These are phyloP conservation scores for Rhyacophila evoluta DNA, from an alignment of 2,888 invertebrate species.

Conservation along the genomic window DNA sequence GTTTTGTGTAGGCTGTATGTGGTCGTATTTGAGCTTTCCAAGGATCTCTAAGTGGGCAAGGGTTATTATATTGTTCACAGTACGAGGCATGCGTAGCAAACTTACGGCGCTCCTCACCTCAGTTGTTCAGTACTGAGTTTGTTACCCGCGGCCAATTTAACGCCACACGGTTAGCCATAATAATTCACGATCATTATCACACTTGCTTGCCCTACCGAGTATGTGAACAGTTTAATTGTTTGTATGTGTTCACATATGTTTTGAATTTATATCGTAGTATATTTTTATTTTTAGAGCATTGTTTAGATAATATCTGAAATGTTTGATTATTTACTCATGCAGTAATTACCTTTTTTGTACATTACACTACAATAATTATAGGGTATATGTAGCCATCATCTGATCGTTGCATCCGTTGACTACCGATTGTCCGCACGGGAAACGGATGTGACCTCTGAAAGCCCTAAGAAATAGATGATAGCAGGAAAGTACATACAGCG, in stretches of 20 bases:
- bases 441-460: too few relatives aligned
- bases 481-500: too few relatives aligned
- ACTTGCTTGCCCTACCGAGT: not conserved
- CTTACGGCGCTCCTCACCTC: not conserved
- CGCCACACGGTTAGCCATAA: conserved; percentile 19
- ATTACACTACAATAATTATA: too few relatives aligned
- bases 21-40: not conserved
- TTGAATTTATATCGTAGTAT: not conserved
- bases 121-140: not conserved
- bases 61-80: not conserved
- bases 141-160: not conserved
- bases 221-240: not conserved
- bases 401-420: too few relatives aligned
- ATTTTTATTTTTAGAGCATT: too few relatives aligned
- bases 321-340: too few relatives aligned
- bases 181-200: conserved; percentile 10
- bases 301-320: too few relatives aligned
- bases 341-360: too few relatives aligned
- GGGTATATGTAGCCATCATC: too few relatives aligned
- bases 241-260: not conserved
- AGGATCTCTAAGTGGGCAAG: not conserved
- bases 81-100: not conserved
- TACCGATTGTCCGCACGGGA: too few relatives aligned
- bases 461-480: too few relatives aligned
- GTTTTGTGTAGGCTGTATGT: not conserved